These are phyloP conservation scores for Zoanthus sansibaricus DNA, from an alignment of 92 coral and sea anemone genomes.

Conservation along the genomic window DNA sequence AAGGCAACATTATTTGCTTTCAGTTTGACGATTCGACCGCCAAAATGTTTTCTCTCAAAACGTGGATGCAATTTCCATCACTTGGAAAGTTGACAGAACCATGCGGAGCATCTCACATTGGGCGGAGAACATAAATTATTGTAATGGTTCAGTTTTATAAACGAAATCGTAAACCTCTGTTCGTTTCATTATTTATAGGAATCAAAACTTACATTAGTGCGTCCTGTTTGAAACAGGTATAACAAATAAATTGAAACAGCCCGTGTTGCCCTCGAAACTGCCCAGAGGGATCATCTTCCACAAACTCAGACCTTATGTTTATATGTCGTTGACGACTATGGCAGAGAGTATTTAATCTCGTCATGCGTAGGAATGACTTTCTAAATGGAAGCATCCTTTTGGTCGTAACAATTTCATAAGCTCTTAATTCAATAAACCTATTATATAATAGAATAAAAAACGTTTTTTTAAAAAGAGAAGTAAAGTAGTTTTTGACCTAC, in stretches of 20 bases:
- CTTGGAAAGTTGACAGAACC: constrained; percentile 29
- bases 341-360: background rate
- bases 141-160: background rate
- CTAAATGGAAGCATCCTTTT: background rate
- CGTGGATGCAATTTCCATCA: background rate
- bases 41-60: constrained; percentile 23
- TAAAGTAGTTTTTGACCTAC: constrained; percentile 8
- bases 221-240: background rate
- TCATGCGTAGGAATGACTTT: constrained; percentile 1
- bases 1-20: constrained; percentile 4
- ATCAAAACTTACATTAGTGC: background rate
- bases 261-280: background rate
- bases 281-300: constrained; percentile 24
- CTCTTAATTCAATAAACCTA: background rate
- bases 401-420: background rate
- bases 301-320: background rate
- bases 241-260: background rate
- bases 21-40: background rate
- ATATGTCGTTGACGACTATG: constrained; percentile 17
- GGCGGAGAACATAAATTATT: background rate
- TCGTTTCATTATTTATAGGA: background rate
- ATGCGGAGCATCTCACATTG: background rate
- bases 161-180: background rate
- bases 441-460: background rate
- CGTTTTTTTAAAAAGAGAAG: background rate